Evolutionary conservation across 2,113 vertebrate species (phyloP), one percentile per base, ranked within the genome.

Genomic region (Psilopogon haemacephalus): DNA sequence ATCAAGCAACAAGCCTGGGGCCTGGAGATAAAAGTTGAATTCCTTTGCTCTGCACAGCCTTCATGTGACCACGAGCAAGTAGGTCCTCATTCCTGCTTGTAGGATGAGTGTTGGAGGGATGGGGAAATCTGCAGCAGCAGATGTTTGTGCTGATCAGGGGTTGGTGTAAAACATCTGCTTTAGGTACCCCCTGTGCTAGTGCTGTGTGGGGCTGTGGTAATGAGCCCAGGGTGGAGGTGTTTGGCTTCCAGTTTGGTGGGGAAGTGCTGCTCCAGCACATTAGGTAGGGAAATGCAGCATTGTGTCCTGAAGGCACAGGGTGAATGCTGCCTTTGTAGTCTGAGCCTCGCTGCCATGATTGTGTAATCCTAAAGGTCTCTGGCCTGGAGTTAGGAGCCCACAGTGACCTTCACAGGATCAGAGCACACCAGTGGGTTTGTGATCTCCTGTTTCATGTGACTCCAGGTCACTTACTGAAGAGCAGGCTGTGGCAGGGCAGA

Each of bases 271-370:
- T 48, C 32, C 5, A 71, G 67, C 48, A 23, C 28, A 84, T 92
- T 62, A n/a, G 50, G 32, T 46, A 0, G 9, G 32, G 68, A 59
- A 88, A 33, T 9, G 56, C 68, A 82, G 58, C 32, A 5, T 32
- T 62, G 50, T 5, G 8, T 65, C 64, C 56, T 70, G 20, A 52
- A 84, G 75, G 63, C 52, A 38, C 52, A 38, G 8, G 5, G 11
- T 80, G 72, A 89, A 80, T 89, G 68, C 15, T 81, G 7, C 69
- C 68, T 91, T 93, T 96, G 85, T 94, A 89, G 85, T 73, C 46
- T 77, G 72, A 89, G 33, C 28, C 46, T 88, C 74, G n/a, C 46
- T 91, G 52, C 76, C 12, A 4, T 42, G 60, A 55, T 60, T 95
- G 72, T 88, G 69, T 74, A 93, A 88, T 77, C 20, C 40, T 72